These are phyloP conservation scores for Drosophila bifasciata DNA, from an alignment of 1,140 invertebrate species.

Conservation along the genomic window DNA sequence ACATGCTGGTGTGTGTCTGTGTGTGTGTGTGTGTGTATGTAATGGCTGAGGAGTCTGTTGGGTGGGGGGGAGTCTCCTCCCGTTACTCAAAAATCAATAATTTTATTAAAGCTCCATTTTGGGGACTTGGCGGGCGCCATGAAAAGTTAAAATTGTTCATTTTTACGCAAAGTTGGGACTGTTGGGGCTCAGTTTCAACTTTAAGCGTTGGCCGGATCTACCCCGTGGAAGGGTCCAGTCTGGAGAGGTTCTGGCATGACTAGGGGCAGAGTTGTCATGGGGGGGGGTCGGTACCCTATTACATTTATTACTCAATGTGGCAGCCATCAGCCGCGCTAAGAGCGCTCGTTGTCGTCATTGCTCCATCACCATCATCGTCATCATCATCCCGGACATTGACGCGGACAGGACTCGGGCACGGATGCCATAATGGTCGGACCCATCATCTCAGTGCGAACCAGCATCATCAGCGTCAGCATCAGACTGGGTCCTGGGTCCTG, in stretches of 20 bases:
- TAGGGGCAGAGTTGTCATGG: constrained; percentile 22
- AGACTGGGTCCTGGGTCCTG: constrained; percentile 10
- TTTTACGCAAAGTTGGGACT: constrained; percentile 37
- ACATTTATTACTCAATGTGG: constrained; percentile 76
- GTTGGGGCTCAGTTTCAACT: constrained; percentile 54
- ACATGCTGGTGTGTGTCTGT: constrained; percentile 2
- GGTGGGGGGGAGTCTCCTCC: constrained; percentile 25
- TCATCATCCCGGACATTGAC: constrained; percentile 42
- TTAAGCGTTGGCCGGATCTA: constrained; percentile 34
- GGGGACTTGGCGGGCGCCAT: constrained; percentile 7
- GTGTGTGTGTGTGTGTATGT: constrained; percentile 4
- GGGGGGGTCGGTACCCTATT: constrained; percentile 60
- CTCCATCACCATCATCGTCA: constrained; percentile 55
- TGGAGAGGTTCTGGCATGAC: constrained; percentile 1
- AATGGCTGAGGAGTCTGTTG: too few species aligned
- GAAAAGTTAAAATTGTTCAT: constrained; percentile 20
- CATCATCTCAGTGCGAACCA: constrained; percentile 29
- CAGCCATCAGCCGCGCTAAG: constrained; percentile 70
- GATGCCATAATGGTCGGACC: constrained; percentile 43
- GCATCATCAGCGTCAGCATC: constrained; percentile 21
- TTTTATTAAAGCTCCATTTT: constrained; percentile 71
- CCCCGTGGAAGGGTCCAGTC: neutral
- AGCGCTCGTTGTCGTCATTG: constrained; percentile 72
- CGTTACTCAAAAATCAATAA: constrained; percentile 72
- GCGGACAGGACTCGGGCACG: constrained; percentile 26